Percentiles rank a stretch among this genome's conserved stretches.
These are phyloP conservation scores for Ommatoiulus sabulosus DNA, from an alignment of 2,888 invertebrate species.

Conservation along the genomic window DNA sequence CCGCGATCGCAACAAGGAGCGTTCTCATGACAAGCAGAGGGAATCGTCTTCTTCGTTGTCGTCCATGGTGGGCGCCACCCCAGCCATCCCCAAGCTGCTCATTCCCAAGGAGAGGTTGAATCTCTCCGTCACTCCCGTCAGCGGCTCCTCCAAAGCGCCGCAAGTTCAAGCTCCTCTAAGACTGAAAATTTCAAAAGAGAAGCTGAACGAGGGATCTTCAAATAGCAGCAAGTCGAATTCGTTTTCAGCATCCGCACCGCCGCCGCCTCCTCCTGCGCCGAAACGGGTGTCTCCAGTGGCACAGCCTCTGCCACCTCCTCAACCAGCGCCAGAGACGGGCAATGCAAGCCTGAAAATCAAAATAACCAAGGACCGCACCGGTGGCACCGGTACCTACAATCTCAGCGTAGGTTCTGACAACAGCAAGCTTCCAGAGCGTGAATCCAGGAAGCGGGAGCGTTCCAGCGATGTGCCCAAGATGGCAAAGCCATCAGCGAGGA, in stretches of 20 bases:
- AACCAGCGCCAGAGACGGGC: neutral
- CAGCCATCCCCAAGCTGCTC: slow-evolving; percentile 81
- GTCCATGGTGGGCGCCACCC: neutral
- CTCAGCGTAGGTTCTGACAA: slow-evolving; percentile 20
- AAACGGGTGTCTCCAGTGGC: neutral
- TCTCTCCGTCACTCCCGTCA: neutral
- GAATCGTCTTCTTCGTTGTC: neutral
- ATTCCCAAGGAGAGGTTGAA: slow-evolving; percentile 81
- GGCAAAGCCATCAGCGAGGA: neutral
- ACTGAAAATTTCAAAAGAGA: slow-evolving; percentile 83
- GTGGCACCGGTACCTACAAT: neutral
- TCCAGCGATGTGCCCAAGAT: neutral
- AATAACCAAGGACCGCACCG: slow-evolving; percentile 49
- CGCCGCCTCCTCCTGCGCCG: neutral
- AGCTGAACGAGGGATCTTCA: neutral
- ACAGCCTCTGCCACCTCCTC: neutral
- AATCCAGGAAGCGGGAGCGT: slow-evolving; percentile 50
- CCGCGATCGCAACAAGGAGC: slow-evolving; percentile 65
- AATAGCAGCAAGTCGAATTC: neutral
- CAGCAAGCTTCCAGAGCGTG: neutral
- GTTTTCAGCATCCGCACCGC: neutral
- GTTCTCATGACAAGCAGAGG: slow-evolving; percentile 45
- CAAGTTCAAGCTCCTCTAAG: slow-evolving; percentile 59
- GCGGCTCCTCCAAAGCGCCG: neutral
- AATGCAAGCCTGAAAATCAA: slow-evolving; percentile 45